Evolutionary conservation across 2,113 vertebrate genomes (phyloP).

Genomic region (Brienomyrus brachyistius): DNA sequence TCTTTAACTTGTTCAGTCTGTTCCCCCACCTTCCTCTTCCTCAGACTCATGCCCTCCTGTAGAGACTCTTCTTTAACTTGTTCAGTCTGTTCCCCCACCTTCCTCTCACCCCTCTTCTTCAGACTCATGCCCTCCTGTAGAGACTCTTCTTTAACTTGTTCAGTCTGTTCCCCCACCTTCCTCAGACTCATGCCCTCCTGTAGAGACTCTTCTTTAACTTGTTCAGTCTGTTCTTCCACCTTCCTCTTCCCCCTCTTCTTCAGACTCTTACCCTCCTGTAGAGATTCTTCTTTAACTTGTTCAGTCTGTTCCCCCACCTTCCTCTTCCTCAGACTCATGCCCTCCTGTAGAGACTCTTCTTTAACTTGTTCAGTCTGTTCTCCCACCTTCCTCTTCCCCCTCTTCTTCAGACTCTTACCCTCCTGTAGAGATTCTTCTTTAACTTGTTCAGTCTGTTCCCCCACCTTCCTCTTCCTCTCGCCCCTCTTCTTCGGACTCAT

Average conservation of each 20-base stretch:
- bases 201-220: background rate
- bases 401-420: slow-evolving; percentile 49
- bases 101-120: slow-evolving; percentile 29
- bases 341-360: background rate
- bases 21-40: slow-evolving; percentile 13
- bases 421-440: background rate
- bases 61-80: background rate
- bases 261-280: slow-evolving; percentile 38
- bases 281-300: background rate
- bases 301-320: background rate
- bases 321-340: slow-evolving; percentile 39
- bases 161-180: background rate
- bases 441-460: background rate
- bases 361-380: background rate
- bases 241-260: slow-evolving; percentile 31
- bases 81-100: background rate
- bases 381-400: background rate
- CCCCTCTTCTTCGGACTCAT: background rate
- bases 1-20: background rate
- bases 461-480: background rate
- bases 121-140: slow-evolving; percentile 38
- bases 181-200: slow-evolving; percentile 41
- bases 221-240: background rate
- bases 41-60: slow-evolving; percentile 42
- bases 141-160: background rate